phyloP scores from a whole-genome alignment of 2,888 invertebrate genomes.

The Dynastes hyllus region DNA sequence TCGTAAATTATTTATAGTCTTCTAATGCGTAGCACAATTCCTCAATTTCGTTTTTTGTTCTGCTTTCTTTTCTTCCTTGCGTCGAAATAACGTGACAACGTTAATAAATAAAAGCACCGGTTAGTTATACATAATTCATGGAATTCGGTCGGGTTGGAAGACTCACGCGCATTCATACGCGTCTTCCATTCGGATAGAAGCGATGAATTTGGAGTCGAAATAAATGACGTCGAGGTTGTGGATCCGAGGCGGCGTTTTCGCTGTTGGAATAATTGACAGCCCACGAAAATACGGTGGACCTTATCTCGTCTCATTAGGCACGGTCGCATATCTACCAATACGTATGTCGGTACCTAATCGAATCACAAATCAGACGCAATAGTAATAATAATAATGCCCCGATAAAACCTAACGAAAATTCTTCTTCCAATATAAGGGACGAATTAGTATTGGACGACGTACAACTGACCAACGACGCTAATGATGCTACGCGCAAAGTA shows the following conservation, averaged over 20 bases:
- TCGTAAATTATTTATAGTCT: conserved; percentile 21
- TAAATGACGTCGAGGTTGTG: conserved; percentile 32
- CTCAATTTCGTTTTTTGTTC: conserved; percentile 13
- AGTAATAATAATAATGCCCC: background rate
- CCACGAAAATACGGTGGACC: conserved; percentile 33
- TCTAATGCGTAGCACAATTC: conserved; percentile 18
- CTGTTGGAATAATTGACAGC: conserved; percentile 42
- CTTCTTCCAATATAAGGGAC: background rate
- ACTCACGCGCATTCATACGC: conserved; percentile 40
- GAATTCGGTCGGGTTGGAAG: conserved; percentile 34
- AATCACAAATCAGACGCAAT: background rate
- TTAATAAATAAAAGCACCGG: conserved; percentile 40
- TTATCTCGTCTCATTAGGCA: conserved; percentile 38
- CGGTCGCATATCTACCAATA: conserved; percentile 19
- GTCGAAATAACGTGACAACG: conserved; percentile 37
- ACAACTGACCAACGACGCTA: background rate
- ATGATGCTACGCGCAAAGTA: background rate
- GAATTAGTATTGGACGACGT: background rate
- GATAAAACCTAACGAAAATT: background rate
- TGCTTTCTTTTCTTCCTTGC: conserved; percentile 15
- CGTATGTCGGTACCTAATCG: conserved; percentile 13
- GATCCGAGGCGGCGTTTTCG: conserved; percentile 31
- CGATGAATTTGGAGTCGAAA: conserved; percentile 31
- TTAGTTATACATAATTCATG: conserved; percentile 42
- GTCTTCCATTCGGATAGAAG: conserved; percentile 35